These are phyloP conservation scores for Falco biarmicus DNA, from an alignment of 2,797 vertebrate species.

Conservation along the genomic window DNA sequence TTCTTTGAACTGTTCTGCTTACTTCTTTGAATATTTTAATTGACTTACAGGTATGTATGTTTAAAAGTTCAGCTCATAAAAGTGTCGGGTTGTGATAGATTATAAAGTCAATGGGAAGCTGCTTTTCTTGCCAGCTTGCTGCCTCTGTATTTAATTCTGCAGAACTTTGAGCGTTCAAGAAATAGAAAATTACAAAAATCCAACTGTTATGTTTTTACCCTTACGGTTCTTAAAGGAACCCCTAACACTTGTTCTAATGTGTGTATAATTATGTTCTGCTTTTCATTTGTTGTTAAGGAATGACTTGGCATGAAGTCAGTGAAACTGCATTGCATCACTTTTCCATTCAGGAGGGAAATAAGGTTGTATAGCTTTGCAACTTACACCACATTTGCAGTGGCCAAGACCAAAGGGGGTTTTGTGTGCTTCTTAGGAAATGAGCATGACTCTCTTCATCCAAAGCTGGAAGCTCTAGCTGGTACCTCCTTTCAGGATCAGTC, in stretches of 20 bases:
- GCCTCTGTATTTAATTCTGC: slow-evolving; percentile 44
- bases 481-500: not conserved
- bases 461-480: not conserved
- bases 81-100: slow-evolving; percentile 1
- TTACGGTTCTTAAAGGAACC: not conserved
- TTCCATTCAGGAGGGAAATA: slow-evolving; percentile 1
- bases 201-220: not conserved
- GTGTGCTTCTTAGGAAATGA: not conserved
- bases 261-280: slow-evolving; percentile 12
- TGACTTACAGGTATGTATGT: slow-evolving; percentile 9
- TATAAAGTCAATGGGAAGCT: not conserved
- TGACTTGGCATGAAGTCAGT: slow-evolving; percentile 12
- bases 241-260: not conserved
- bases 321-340: slow-evolving; percentile 10
- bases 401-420: not conserved
- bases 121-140: slow-evolving; percentile 17
- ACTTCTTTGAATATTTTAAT: slow-evolving; percentile 35
- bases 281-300: slow-evolving; percentile 25
- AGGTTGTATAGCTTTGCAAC: not conserved
- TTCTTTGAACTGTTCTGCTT: slow-evolving; percentile 54
- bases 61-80: slow-evolving; percentile 34
- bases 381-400: not conserved
- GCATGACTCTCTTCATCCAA: not conserved
- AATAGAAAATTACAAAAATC: not conserved
- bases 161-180: slow-evolving; percentile 16